A percentile compares a stretch with the other conserved stretches of the same genome.
phyloP scores from a whole-genome alignment of 2,797 vertebrate genomes.

The Sebastes hubbsi region DNA sequence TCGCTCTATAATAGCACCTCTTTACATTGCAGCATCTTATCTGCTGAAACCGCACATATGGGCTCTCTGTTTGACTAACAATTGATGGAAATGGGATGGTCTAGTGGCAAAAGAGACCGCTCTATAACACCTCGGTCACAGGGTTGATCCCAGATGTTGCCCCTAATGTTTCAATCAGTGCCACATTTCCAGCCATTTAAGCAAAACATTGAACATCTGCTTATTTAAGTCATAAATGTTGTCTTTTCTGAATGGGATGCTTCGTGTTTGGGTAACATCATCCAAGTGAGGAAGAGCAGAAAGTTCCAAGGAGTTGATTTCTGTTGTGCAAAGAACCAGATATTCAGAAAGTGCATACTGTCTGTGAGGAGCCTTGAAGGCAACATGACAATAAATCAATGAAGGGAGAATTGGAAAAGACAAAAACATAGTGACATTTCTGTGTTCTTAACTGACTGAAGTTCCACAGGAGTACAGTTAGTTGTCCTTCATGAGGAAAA shows the following conservation, averaged over 20 bases:
- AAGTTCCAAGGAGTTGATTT: not conserved
- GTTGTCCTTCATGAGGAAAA: slow-evolving; percentile 36
- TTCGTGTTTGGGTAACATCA: not conserved
- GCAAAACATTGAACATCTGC: not conserved
- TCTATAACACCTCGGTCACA: not conserved
- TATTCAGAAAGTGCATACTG: not conserved
- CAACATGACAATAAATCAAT: not conserved
- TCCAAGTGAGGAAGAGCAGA: not conserved
- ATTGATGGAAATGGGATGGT: not conserved
- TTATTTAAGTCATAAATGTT: not conserved
- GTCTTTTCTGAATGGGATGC: not conserved
- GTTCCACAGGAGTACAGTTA: slow-evolving; percentile 11
- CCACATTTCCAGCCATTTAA: too few relatives aligned
- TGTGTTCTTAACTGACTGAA: not conserved
- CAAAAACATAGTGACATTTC: not conserved
- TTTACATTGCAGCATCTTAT: not conserved
- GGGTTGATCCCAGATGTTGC: not conserved
- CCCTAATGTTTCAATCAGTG: not conserved
- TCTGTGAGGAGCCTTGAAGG: not conserved
- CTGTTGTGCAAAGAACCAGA: not conserved
- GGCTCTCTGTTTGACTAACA: not conserved
- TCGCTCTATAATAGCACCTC: slow-evolving; percentile 13
- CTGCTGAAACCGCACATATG: not conserved
- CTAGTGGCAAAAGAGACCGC: too few relatives aligned
- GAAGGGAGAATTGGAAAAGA: not conserved